These are phyloP conservation scores for Argyresthia goedartella DNA, from an alignment of 2,888 invertebrate genomes.

Conservation along the genomic window DNA sequence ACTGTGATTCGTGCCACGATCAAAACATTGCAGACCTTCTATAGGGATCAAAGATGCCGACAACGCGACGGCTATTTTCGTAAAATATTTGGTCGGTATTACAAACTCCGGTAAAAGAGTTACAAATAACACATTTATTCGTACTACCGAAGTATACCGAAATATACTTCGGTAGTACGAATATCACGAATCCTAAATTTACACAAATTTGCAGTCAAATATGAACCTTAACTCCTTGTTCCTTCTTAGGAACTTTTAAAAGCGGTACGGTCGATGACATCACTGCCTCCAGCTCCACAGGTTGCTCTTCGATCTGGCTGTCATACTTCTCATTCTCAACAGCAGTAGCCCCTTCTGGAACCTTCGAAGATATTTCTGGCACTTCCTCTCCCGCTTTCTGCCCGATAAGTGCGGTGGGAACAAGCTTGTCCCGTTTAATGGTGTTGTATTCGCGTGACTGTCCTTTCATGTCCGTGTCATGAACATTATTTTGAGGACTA, in stretches of 20 bases:
- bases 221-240: constrained; percentile 19
- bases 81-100: no score
- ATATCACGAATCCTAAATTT: no score
- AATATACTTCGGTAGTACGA: no score
- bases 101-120: no score
- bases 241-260: constrained; percentile 5
- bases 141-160: no score
- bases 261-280: constrained; percentile 41
- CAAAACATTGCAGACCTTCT: no score
- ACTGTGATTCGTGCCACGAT: no score
- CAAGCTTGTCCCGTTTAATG: constrained; percentile 24
- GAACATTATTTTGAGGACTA: constrained; percentile 32
- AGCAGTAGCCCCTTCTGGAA: constrained; percentile 4
- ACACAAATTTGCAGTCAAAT: background rate
- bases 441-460: constrained; percentile 51
- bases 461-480: constrained; percentile 55
- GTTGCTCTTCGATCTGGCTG: constrained; percentile 27
- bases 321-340: constrained; percentile 12
- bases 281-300: constrained; percentile 41
- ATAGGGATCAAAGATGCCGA: no score
- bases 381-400: constrained; percentile 12
- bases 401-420: constrained; percentile 10
- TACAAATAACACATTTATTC: no score
- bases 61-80: no score
- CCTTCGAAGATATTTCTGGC: constrained; percentile 7